Percentiles rank a stretch among this genome's conserved stretches.
Conservation (phyloP, 2,797 vertebrate genomes). For the Acanthiza pusilla region DNA sequence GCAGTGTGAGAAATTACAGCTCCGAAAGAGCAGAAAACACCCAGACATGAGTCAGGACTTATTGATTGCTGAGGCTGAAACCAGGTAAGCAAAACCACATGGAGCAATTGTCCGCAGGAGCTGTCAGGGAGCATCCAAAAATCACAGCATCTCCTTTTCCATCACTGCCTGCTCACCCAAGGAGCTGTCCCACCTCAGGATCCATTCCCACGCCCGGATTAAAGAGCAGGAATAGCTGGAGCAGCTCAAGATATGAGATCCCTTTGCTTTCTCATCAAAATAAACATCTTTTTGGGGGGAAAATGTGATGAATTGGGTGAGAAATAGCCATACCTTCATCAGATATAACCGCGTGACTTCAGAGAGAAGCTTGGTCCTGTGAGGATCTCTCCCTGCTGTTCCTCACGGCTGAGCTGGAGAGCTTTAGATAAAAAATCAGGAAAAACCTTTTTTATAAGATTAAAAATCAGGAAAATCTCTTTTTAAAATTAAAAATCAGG, state of each 20-base stretch:
- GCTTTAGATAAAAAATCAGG: not conserved
- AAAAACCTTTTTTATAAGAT: not conserved
- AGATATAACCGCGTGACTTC: rapidly evolving
- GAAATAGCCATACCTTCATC: not conserved
- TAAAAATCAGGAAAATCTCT: no score
- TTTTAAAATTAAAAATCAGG: no score
- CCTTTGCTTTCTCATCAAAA: not conserved
- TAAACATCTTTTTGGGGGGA: rapidly evolving
- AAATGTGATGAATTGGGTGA: not conserved
- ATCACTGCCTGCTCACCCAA: not conserved
- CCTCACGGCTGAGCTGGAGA: not conserved
- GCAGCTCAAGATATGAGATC: rapidly evolving
- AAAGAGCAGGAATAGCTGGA: not conserved
- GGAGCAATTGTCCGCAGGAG: not conserved
- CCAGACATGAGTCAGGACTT: not conserved
- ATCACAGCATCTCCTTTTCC: not conserved
- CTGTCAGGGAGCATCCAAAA: not conserved
- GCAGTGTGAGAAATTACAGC: not conserved
- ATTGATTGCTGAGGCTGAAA: not conserved
- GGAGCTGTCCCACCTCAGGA: not conserved
- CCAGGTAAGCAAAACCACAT: not conserved
- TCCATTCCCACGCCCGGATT: not conserved
- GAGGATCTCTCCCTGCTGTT: not conserved
- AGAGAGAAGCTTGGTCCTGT: not conserved
- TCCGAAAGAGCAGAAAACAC: not conserved